phyloP scores from a whole-genome alignment of 2,113 vertebrate species.

The Microcebus murinus region DNA sequence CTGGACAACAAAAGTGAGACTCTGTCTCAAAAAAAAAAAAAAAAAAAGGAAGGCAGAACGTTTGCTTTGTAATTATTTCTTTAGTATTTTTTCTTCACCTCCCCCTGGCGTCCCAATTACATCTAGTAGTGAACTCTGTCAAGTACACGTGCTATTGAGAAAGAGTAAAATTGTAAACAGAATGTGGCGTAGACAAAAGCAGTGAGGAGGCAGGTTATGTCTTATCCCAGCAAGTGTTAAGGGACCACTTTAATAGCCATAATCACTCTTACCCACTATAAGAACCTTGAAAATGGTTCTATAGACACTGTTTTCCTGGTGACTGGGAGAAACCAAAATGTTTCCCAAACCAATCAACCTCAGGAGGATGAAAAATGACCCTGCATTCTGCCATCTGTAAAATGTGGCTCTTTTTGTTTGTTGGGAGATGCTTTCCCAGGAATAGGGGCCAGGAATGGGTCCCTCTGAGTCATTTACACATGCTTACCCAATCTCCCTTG shows the following conservation, averaged over 20 bases:
- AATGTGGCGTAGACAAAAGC: neutral
- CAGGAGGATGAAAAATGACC: neutral
- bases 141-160: neutral
- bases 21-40: no score
- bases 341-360: neutral
- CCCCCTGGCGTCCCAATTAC: neutral
- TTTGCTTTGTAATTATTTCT: neutral
- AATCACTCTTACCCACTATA: neutral
- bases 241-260: neutral
- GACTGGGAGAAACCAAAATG: constrained; percentile 2
- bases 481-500: constrained; percentile 27
- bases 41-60: constrained; percentile 29
- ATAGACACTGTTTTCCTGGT: neutral
- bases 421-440: constrained; percentile 55
- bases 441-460: neutral
- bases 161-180: neutral
- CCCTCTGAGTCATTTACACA: constrained; percentile 35
- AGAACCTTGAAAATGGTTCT: neutral
- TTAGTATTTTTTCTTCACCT: neutral
- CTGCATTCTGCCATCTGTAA: constrained; percentile 43
- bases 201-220: neutral
- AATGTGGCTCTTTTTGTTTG: constrained; percentile 33
- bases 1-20: no score
- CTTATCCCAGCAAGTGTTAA: neutral
- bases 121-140: neutral